Conservation (phyloP, 2,113 vertebrate genomes). For the Pungitius pungitius region DNA sequence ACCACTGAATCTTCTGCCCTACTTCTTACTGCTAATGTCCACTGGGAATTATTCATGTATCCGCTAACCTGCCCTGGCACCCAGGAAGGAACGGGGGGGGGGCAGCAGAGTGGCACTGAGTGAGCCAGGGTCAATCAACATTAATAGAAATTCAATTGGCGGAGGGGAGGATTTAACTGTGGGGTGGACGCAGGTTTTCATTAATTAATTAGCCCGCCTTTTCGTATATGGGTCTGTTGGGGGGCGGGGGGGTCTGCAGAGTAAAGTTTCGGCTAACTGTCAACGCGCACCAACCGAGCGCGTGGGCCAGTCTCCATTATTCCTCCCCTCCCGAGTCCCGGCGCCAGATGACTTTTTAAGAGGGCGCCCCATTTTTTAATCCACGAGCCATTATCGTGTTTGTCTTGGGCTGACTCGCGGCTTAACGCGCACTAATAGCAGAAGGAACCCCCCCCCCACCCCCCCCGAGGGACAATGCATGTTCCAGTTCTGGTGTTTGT, state of each 20-base stretch:
- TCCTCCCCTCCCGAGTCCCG: conserved; percentile 12
- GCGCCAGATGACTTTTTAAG: conserved; percentile 45
- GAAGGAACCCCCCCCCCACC: too few species aligned
- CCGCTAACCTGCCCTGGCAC: conserved; percentile 74
- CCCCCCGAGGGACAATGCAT: conserved; percentile 54
- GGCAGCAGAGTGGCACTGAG: conserved; percentile 52
- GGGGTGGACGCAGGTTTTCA: conserved; percentile 59
- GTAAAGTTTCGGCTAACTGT: conserved; percentile 37
- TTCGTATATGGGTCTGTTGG: conserved; percentile 62
- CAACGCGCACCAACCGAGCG: too few species aligned
- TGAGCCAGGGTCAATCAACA: conserved; percentile 71
- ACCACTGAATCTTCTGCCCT: conserved; percentile 70
- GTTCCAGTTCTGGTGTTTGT: conserved; percentile 70
- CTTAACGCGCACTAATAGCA: conserved; percentile 58
- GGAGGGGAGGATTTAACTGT: conserved; percentile 47
- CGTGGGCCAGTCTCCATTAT: too few species aligned
- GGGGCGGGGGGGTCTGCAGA: conserved; percentile 41
- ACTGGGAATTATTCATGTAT: conserved; percentile 73
- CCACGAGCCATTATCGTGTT: conserved; percentile 60
- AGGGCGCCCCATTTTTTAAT: conserved; percentile 45
- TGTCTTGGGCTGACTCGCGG: conserved; percentile 61
- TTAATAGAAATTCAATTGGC: conserved; percentile 71
- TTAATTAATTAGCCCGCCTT: conserved; percentile 73
- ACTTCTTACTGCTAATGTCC: conserved; percentile 74
- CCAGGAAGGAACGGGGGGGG: conserved; percentile 47